phyloP scores from a whole-genome alignment of 2,888 invertebrate genomes.

The Neoascia interrupta region DNA sequence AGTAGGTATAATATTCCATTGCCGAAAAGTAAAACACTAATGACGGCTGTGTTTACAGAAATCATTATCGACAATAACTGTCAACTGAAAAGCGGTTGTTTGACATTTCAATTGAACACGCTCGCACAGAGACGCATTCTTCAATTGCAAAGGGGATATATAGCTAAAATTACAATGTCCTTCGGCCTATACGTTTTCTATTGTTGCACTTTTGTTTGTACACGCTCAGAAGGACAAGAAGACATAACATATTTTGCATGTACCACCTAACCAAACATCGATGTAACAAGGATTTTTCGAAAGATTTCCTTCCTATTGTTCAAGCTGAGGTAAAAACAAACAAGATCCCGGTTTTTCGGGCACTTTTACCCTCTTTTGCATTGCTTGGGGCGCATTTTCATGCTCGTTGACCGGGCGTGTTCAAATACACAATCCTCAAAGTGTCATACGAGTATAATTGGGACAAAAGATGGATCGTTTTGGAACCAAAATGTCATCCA shows the following conservation, averaged over 20 bases:
- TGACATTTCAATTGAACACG: conserved; percentile 75
- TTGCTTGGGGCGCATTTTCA: conserved; percentile 35
- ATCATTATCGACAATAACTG: conserved; percentile 74
- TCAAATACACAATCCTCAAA: conserved; percentile 66
- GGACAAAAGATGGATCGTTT: conserved; percentile 65
- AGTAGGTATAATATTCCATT: no score
- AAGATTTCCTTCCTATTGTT: conserved; percentile 49
- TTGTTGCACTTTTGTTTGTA: conserved; percentile 67
- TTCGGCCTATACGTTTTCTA: conserved; percentile 20
- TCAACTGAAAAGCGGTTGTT: conserved; percentile 71
- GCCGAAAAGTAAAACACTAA: conserved; percentile 37
- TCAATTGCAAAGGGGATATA: conserved; percentile 70
- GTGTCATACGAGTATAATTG: conserved; percentile 67
- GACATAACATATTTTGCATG: conserved; percentile 68
- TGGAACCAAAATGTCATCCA: conserved; percentile 51
- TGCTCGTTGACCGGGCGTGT: conserved; percentile 31
- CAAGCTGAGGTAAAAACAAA: conserved; percentile 65
- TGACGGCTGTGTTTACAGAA: conserved; percentile 77
- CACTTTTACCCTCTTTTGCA: conserved; percentile 7
- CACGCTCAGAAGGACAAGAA: conserved; percentile 15
- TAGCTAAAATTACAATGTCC: conserved; percentile 55
- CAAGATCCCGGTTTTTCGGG: conserved; percentile 30
- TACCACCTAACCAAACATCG: conserved; percentile 65
- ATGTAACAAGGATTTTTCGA: conserved; percentile 20
- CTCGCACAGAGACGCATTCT: conserved; percentile 74